Evolutionary conservation across 2,113 vertebrate species (phyloP).

Genomic region (Grammomys dolichurus): DNA sequence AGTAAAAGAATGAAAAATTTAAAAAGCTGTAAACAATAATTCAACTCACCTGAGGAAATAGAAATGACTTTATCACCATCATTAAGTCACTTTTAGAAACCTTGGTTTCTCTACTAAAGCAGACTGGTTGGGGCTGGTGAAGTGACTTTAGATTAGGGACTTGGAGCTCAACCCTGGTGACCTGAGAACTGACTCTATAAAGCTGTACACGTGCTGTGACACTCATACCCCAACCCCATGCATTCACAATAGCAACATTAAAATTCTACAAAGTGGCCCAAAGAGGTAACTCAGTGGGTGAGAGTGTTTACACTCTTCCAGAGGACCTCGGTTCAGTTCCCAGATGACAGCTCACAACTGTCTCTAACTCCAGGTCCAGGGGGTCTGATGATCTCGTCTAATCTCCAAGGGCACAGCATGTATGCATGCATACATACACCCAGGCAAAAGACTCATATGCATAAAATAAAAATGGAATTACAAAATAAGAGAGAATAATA

Average conservation of each 20-base stretch:
- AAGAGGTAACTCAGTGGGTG: neutral
- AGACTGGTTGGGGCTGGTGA: neutral
- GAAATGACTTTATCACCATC: neutral
- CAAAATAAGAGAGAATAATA: too few species aligned
- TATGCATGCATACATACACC: neutral
- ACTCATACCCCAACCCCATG: neutral
- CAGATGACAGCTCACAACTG: neutral
- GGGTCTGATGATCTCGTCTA: neutral
- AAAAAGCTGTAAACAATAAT: slow-evolving; percentile 74
- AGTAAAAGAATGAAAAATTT: slow-evolving; percentile 70
- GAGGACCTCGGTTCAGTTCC: neutral
- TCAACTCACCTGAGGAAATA: slow-evolving; percentile 59
- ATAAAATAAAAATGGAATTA: neutral
- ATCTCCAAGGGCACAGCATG: neutral
- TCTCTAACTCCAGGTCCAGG: neutral
- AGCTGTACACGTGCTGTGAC: neutral
- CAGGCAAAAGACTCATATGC: neutral
- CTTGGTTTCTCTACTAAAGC: neutral
- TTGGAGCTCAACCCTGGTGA: neutral
- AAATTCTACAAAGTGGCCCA: neutral
- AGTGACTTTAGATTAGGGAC: too few species aligned
- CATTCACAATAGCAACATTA: neutral
- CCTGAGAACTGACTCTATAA: neutral
- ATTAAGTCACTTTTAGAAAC: slow-evolving; percentile 44
- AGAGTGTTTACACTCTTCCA: neutral